These are phyloP conservation scores for Phasianus colchicus DNA, from an alignment of 2,113 vertebrate species.

Conservation along the genomic window DNA sequence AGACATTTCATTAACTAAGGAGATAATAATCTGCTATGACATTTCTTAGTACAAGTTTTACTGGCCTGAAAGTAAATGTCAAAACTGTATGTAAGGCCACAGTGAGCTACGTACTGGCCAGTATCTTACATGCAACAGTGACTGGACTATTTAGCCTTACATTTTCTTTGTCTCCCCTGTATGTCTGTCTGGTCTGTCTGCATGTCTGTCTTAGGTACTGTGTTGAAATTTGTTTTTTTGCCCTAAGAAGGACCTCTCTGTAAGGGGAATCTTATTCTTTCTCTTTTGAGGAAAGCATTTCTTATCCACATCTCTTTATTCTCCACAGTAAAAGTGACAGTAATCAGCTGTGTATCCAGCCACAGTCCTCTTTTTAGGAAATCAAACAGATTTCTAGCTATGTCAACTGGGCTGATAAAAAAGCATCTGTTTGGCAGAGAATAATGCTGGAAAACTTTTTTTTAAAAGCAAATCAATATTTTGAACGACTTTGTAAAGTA, in stretches of 20 bases:
- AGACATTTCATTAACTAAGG: neutral
- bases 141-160: neutral
- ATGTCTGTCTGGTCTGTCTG: no score
- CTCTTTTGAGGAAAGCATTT: neutral
- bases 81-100: neutral
- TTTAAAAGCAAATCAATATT: neutral
- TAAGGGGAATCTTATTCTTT: neutral
- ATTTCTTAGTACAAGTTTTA: neutral
- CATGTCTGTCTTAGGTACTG: neutral
- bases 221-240: neutral
- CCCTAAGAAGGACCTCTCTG: neutral
- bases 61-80: slow-evolving; percentile 5
- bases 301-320: neutral
- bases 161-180: neutral
- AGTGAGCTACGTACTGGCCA: neutral
- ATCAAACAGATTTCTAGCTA: neutral
- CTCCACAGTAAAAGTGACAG: accelerated
- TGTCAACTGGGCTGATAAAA: neutral
- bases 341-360: neutral
- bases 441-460: neutral
- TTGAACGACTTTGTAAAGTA: neutral
- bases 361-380: neutral
- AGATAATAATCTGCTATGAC: slow-evolving; percentile 10
- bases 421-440: neutral
- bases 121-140: neutral